Conservation (phyloP, 1,140 invertebrate genomes). For the Drosophila kanapiae region DNA sequence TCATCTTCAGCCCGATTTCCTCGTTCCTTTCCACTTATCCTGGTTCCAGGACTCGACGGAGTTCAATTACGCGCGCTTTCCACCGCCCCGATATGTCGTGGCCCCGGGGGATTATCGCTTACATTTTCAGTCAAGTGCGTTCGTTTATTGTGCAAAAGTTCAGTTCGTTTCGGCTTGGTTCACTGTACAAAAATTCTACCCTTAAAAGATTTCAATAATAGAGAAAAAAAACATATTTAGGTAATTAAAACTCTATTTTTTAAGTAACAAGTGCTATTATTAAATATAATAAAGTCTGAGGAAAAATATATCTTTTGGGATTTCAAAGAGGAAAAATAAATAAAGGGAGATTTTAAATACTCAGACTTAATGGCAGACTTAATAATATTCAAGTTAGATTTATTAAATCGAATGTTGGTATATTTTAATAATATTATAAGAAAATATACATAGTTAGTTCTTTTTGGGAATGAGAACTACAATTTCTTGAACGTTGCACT, state of each 20-base stretch:
- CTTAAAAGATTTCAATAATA: not conserved
- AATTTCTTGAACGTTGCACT: too few relatives aligned
- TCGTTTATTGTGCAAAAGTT: conserved; percentile 68
- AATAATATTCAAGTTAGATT: not conserved
- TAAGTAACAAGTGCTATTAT: not conserved
- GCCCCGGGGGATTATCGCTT: conserved; percentile 77
- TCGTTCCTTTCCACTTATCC: conserved; percentile 17
- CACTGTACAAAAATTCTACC: not conserved
- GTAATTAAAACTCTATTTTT: not conserved
- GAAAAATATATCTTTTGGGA: too few relatives aligned
- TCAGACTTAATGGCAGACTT: not conserved
- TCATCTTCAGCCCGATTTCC: conserved; percentile 15
- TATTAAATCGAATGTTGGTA: too few relatives aligned
- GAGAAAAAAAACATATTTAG: not conserved
- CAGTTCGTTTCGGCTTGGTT: conserved; percentile 32
- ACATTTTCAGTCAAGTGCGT: conserved; percentile 77
- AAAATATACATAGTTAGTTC: too few relatives aligned
- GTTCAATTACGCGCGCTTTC: conserved; percentile 71
- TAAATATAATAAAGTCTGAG: not conserved
- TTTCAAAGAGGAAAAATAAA: too few relatives aligned
- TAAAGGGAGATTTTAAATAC: not conserved
- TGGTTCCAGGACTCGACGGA: conserved; percentile 37
- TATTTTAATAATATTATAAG: too few relatives aligned
- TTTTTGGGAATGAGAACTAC: too few relatives aligned
- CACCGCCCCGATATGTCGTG: conserved; percentile 48